Percentiles rank a stretch among this genome's conserved stretches.
Evolutionary conservation across 2,888 invertebrate species (phyloP).

Genomic region (Trissolcus japonicus): DNA sequence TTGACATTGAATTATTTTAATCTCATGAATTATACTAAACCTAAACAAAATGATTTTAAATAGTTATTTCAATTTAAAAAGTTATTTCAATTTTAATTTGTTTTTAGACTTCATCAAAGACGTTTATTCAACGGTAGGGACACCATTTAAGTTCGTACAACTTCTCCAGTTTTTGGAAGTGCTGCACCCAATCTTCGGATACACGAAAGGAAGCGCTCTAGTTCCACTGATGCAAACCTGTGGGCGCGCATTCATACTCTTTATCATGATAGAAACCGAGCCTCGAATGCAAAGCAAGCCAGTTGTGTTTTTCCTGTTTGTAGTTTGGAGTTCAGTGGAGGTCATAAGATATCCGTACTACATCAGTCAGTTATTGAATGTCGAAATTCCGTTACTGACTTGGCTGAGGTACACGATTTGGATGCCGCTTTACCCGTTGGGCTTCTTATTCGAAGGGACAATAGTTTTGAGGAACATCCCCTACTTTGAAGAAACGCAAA

Average conservation of each 20-base stretch:
- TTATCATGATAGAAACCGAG: slow-evolving; percentile 89
- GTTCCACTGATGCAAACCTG: slow-evolving; percentile 87
- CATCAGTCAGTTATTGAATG: slow-evolving; percentile 86
- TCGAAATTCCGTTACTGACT: slow-evolving; percentile 85
- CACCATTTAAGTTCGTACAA: slow-evolving; percentile 88
- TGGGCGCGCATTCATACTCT: slow-evolving; percentile 87
- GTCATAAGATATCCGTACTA: slow-evolving; percentile 96
- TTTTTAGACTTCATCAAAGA: slow-evolving; percentile 80
- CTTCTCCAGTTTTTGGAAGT: slow-evolving; percentile 90
- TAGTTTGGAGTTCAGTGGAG: slow-evolving; percentile 90
- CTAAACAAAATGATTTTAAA: not conserved
- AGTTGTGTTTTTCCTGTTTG: slow-evolving; percentile 90
- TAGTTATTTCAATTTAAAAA: too few species aligned
- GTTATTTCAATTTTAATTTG: too few species aligned
- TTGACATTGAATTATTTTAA: not conserved
- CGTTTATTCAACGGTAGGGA: slow-evolving; percentile 85
- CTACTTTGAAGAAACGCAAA: slow-evolving; percentile 90
- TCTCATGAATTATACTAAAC: not conserved
- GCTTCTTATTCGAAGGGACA: slow-evolving; percentile 90
- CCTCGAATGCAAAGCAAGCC: slow-evolving; percentile 91
- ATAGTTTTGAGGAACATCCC: slow-evolving; percentile 90
- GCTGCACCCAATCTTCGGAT: slow-evolving; percentile 91
- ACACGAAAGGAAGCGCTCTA: slow-evolving; percentile 86
- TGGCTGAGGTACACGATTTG: slow-evolving; percentile 96
- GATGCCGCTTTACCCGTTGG: slow-evolving; percentile 95